Evolutionary conservation across 1,140 invertebrate species (phyloP), one percentile per base, ranked within the genome.

Genomic region (Drosophila tani): DNA sequence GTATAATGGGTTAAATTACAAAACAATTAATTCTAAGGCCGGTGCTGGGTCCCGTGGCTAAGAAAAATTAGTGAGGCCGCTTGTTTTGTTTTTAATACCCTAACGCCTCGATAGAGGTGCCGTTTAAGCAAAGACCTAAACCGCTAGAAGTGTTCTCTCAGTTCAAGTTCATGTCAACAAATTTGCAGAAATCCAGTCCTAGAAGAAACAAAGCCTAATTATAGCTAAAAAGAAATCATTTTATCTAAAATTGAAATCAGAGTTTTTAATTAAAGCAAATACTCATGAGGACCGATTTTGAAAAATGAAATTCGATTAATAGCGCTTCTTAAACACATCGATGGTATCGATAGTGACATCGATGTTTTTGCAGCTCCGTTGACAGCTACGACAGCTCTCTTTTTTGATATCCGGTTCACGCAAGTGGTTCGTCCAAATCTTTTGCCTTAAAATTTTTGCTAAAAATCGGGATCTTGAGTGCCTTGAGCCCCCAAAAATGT

Each of bases 381-480:
- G 81, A 81, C 82, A 81, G 59, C 53, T 47, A 38, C 35, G 45
- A 47, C 76, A 73, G 66, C 85, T 79, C 81, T 86, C 91, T 90
- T 91, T 92, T 92, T 80, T 73, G 71, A 92, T 81, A 91, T 92
- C 91, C 91, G 91, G 84, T 92, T 83, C 75, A 86, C 75, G 71
- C 63, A 91, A 91, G 87, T 90, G 91, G 91, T 87, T 75, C 56
- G 91, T 92, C 77, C 53, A 15, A 57, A 49, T 46, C 46, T 59
- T 74, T 67, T 70, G 35, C 58, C 60, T 35, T 24, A 1, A 40
- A 70, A 43, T 65, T 78, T 21, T n/a, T n/a, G n/a, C 15, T 8
- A 53, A 62, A 80, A 70, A 51, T 45, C 3, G 21, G 15, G 35
- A 27, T 38, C 50, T 43, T 29, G 11, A 49, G 29, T 41, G 17